phyloP scores from a whole-genome alignment of 2,888 invertebrate genomes.

The Trachelus iudaicus region DNA sequence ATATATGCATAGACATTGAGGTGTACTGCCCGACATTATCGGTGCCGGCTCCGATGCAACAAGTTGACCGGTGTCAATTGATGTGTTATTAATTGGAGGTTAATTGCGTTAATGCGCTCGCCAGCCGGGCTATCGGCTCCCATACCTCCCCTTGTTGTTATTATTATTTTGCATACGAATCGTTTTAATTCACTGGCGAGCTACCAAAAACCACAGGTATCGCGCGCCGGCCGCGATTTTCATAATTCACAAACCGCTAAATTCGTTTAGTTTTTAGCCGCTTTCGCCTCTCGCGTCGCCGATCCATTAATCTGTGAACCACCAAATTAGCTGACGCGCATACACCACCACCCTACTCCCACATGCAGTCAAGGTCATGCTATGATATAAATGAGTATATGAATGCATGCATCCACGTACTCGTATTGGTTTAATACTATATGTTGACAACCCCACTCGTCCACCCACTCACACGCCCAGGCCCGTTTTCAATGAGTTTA shows the following conservation, averaged over 20 bases:
- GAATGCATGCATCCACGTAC: not conserved
- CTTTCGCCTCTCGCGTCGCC: not conserved
- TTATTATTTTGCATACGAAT: slow-evolving; percentile 57
- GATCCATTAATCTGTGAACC: slow-evolving; percentile 1
- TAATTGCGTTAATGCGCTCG: slow-evolving; percentile 63
- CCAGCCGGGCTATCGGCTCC: slow-evolving; percentile 28
- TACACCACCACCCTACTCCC: slow-evolving; percentile 1
- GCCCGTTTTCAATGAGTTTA: slow-evolving; percentile 49
- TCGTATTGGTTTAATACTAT: not conserved
- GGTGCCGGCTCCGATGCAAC: slow-evolving; percentile 56
- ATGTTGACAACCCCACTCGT: not conserved
- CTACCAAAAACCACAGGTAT: slow-evolving; percentile 47
- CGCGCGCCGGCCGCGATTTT: slow-evolving; percentile 51
- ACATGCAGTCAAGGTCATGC: not conserved
- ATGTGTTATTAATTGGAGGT: slow-evolving; percentile 65
- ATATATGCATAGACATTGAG: slow-evolving; percentile 23
- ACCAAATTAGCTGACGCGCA: not conserved
- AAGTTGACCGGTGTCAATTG: slow-evolving; percentile 65
- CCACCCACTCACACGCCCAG: not conserved
- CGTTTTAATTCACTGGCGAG: slow-evolving; percentile 59
- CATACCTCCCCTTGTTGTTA: slow-evolving; percentile 44
- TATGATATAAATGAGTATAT: not conserved
- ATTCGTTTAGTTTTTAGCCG: slow-evolving; percentile 54
- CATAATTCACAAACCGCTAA: slow-evolving; percentile 63
- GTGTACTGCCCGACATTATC: slow-evolving; percentile 50